Evolutionary conservation across 2,113 vertebrate genomes (phyloP).

Genomic region (Zeus faber): DNA sequence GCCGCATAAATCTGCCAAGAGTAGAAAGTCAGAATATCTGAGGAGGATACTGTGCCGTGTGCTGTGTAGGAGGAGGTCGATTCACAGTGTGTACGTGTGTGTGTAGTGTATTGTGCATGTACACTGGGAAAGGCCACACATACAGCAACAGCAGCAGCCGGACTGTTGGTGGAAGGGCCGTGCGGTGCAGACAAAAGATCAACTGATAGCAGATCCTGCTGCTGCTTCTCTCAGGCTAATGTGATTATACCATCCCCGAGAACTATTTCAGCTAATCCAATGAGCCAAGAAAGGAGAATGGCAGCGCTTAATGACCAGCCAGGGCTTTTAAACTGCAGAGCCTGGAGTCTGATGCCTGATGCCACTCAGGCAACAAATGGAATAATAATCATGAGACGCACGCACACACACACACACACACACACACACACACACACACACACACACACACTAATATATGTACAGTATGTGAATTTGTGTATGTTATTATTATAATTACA

Average conservation of each 20-base stretch:
- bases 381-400: not conserved
- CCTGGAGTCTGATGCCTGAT: constrained; percentile 25
- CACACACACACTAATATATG: no score
- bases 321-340: constrained; percentile 30
- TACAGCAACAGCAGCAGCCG: constrained; percentile 19
- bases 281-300: constrained; percentile 46
- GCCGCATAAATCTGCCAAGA: not conserved
- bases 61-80: no score
- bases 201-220: constrained; percentile 9
- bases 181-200: constrained; percentile 4
- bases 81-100: constrained; percentile 21
- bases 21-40: no score
- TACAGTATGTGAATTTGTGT: not conserved
- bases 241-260: constrained; percentile 43
- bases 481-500: no score
- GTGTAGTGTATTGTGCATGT: constrained; percentile 7
- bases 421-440: no score
- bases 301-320: constrained; percentile 22
- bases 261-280: constrained; percentile 55
- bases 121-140: constrained; percentile 25
- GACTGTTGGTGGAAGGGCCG: no score
- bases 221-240: constrained; percentile 33
- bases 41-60: no score
- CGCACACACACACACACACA: no score
- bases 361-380: constrained; percentile 25